phyloP scores from a whole-genome alignment of 2,113 vertebrate genomes.

The Onychostoma macrolepis region DNA sequence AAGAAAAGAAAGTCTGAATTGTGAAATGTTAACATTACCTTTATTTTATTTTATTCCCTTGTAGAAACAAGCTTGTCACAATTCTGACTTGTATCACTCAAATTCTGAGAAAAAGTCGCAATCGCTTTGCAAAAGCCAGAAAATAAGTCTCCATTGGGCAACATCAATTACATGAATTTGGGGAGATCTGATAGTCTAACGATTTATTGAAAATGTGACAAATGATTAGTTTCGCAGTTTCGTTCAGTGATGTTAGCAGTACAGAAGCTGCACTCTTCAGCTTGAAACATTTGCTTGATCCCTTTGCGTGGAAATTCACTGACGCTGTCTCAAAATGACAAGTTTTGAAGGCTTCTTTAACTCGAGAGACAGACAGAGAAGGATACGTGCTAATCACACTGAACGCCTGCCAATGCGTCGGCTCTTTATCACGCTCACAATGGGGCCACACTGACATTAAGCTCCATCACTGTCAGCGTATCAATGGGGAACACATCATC shows the following conservation, averaged over 20 bases:
- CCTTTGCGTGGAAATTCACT: neutral
- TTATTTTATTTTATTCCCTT: too few relatives aligned
- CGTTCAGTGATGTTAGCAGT: neutral
- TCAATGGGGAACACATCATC: slow-evolving; percentile 29
- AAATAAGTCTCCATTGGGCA: too few relatives aligned
- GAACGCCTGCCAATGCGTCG: slow-evolving; percentile 1
- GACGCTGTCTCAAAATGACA: neutral
- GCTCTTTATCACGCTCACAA: slow-evolving; percentile 15
- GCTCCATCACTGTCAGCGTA: slow-evolving; percentile 5
- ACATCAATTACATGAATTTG: too few relatives aligned
- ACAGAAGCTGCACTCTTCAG: neutral
- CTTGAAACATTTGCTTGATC: neutral
- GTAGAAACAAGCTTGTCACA: too few relatives aligned
- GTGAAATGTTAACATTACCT: too few relatives aligned
- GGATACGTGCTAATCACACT: slow-evolving; percentile 21
- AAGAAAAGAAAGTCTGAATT: too few relatives aligned
- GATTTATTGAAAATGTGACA: neutral
- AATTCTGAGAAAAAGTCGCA: too few relatives aligned
- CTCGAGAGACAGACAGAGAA: neutral
- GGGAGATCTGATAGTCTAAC: neutral
- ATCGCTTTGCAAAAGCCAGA: too few relatives aligned
- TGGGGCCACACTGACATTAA: slow-evolving; percentile 19
- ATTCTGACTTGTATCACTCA: too few relatives aligned
- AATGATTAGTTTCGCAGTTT: neutral
- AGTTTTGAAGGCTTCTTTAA: neutral